Percentiles rank a stretch among this genome's conserved stretches.
These are phyloP conservation scores for Serranus cabrilla DNA, from an alignment of 2,797 vertebrate genomes.

Conservation along the genomic window DNA sequence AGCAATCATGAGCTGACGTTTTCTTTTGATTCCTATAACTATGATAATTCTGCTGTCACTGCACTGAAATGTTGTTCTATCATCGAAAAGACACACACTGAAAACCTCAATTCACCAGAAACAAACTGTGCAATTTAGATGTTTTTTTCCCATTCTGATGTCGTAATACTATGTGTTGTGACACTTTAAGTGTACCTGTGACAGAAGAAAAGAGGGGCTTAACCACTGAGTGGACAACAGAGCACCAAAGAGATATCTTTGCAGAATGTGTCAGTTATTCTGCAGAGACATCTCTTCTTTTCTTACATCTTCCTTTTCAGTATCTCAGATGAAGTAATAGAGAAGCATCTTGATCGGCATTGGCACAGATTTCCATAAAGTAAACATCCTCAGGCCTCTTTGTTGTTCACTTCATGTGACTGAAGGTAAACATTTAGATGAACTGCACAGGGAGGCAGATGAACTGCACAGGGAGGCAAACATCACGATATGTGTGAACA, in stretches of 20 bases:
- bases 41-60: neutral
- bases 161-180: neutral
- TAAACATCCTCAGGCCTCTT: slow-evolving; percentile 27
- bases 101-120: neutral
- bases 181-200: neutral
- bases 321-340: neutral
- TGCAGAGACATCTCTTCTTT: neutral
- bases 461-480: neutral
- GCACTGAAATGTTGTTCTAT: too few relatives aligned
- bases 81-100: too few relatives aligned
- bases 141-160: neutral
- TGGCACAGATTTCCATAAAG: slow-evolving; percentile 25
- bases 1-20: neutral
- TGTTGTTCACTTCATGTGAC: slow-evolving; percentile 15
- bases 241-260: neutral
- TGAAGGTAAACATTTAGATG: slow-evolving; percentile 37
- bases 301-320: neutral
- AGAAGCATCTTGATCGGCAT: neutral
- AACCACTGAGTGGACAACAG: neutral
- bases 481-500: neutral
- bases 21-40: slow-evolving; percentile 6
- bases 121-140: neutral
- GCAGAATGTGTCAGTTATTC: neutral
- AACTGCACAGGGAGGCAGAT: neutral
- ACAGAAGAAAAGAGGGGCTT: neutral